Conservation (phyloP, 2,888 invertebrate species). For the Subacronicta megacephala region DNA sequence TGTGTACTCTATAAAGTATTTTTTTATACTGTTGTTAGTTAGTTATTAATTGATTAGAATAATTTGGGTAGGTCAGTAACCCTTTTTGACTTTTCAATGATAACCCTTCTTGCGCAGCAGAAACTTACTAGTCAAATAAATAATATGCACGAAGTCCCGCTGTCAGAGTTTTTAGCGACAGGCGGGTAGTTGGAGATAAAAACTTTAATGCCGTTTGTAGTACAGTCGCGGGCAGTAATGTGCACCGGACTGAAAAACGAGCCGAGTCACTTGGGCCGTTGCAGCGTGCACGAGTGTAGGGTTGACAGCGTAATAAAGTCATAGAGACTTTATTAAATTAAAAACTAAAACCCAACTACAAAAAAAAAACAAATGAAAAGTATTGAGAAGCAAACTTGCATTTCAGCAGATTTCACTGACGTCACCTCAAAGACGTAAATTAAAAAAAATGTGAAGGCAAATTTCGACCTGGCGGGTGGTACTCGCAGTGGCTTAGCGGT, state of each 20-base stretch:
- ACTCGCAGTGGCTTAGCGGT: too few species aligned
- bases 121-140: constrained; percentile 5
- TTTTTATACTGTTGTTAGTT: too few species aligned
- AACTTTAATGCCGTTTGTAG: constrained; percentile 73
- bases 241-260: constrained; percentile 71
- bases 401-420: too few species aligned
- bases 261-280: constrained; percentile 59
- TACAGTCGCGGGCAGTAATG: constrained; percentile 66
- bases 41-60: too few species aligned
- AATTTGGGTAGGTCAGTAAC: too few species aligned
- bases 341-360: background rate
- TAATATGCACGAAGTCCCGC: constrained; percentile 29
- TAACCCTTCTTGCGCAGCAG: background rate
- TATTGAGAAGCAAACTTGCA: too few species aligned
- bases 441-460: too few species aligned
- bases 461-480: too few species aligned
- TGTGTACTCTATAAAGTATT: too few species aligned
- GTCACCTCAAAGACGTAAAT: too few species aligned
- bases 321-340: background rate
- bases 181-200: constrained; percentile 60
- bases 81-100: background rate
- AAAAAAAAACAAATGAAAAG: too few species aligned
- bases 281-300: constrained; percentile 36
- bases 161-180: constrained; percentile 38
- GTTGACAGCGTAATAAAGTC: constrained; percentile 13